phyloP scores from a whole-genome alignment of 2,797 vertebrate genomes.

The Mionectes olivaceus region DNA sequence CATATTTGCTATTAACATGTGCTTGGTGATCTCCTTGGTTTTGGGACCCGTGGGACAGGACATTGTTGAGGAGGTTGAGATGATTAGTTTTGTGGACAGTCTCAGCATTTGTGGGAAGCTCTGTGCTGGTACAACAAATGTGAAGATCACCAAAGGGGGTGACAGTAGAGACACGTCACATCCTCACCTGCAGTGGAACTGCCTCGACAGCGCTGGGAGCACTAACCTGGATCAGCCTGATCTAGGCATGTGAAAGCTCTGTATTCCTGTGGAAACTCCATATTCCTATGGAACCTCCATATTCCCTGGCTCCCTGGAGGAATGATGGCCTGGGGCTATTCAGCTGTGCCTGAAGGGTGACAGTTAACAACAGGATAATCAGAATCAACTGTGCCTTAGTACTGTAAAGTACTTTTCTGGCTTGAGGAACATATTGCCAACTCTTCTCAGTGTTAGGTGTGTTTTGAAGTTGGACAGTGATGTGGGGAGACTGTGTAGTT shows the following conservation, averaged over 20 bases:
- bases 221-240: neutral
- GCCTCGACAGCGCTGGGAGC: neutral
- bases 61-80: neutral
- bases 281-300: neutral
- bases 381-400: neutral
- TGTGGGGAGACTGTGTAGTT: slow-evolving; percentile 7
- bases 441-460: slow-evolving; percentile 1
- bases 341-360: slow-evolving; percentile 45
- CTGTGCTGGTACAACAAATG: neutral
- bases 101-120: neutral
- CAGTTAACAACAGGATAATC: slow-evolving; percentile 17
- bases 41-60: neutral
- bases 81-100: neutral
- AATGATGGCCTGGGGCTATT: neutral
- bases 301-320: neutral
- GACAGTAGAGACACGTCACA: neutral
- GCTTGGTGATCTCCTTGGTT: neutral
- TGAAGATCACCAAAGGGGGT: neutral
- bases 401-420: neutral
- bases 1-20: neutral
- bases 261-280: neutral
- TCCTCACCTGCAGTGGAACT: neutral
- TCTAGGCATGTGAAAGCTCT: neutral
- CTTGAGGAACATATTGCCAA: neutral
- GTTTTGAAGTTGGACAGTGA: slow-evolving; percentile 9